Base-by-base conservation (phyloP, 2,888 invertebrate genomes). In the Drosophila seclusa region DNA sequence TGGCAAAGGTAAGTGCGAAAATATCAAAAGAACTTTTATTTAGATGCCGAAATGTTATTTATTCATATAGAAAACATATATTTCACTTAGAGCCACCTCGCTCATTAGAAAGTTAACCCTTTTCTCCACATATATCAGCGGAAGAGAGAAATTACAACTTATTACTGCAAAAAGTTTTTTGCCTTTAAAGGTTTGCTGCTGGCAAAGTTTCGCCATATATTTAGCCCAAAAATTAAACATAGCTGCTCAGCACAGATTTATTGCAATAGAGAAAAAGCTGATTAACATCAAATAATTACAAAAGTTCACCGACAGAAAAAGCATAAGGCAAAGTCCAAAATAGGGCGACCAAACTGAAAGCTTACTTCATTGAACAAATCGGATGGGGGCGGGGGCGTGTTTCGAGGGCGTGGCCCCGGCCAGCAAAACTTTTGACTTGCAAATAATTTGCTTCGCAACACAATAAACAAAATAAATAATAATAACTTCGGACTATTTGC, bases 1-100 rank as follows among this genome's bases (percentile, higher is more conserved):
- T 90, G 95, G 95, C 73, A 95, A 95, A 94, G 96, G 95, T 95
- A 92, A 94, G 92, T 87, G 27, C 34, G 10, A 10, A 34, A 27
- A 34, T n/a, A 21, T 40, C 1, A 24, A 8, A 36, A 2, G 1
- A 21, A 7, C 21, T 3, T 7, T 45, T 7, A 7, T 45, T 45
- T 21, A 13, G 1, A 45, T 21, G 13, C 45, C 45, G 13, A 21
- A 21, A 45, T 16, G 2, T 13, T 24, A 16, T 24, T 45, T 45
- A 13, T 24, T 45, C 21, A 45, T n/a, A 18, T 7, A 55, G 24
- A 2, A 32, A 34, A 24, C n/a, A 40, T 27, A 57, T 36, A 74
- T 52, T 68, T 53, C 57, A 61, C 60, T 52, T 40, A 31, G 38
- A 34, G 42, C 38, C 36, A 16, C 67, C 73, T 64, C 48, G 11